These are phyloP conservation scores for Haemorhous mexicanus DNA, from an alignment of 2,113 vertebrate genomes.

Conservation along the genomic window DNA sequence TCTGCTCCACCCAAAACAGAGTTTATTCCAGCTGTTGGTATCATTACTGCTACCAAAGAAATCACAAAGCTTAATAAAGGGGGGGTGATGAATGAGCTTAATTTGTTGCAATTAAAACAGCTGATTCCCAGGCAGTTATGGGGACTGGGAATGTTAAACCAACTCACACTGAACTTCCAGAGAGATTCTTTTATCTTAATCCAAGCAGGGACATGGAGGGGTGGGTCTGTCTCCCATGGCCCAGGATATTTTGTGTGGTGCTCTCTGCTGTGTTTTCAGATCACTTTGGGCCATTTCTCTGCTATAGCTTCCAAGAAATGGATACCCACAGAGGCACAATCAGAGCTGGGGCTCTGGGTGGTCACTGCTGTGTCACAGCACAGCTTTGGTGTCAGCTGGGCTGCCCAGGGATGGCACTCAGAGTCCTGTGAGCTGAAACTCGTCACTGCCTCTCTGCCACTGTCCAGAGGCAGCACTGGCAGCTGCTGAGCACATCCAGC, in stretches of 20 bases:
- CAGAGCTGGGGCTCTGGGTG: background rate
- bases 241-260: background rate
- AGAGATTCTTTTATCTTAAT: background rate
- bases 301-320: background rate
- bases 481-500: background rate
- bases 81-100: background rate
- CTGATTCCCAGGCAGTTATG: background rate
- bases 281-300: background rate
- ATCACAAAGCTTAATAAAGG: background rate
- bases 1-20: background rate
- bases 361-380: background rate
- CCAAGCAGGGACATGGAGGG: accelerated
- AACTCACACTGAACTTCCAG: background rate
- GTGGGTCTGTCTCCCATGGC: accelerated
- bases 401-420: background rate
- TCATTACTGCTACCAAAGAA: background rate
- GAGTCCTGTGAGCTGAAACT: background rate
- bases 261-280: background rate
- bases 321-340: accelerated
- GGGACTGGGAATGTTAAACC: background rate
- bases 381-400: background rate
- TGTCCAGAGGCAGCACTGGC: background rate
- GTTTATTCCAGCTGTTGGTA: background rate
- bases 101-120: background rate
- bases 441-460: accelerated